Evolutionary conservation across 2,888 invertebrate species (phyloP).

Genomic region (Galeopsomyia nigrocyanea): DNA sequence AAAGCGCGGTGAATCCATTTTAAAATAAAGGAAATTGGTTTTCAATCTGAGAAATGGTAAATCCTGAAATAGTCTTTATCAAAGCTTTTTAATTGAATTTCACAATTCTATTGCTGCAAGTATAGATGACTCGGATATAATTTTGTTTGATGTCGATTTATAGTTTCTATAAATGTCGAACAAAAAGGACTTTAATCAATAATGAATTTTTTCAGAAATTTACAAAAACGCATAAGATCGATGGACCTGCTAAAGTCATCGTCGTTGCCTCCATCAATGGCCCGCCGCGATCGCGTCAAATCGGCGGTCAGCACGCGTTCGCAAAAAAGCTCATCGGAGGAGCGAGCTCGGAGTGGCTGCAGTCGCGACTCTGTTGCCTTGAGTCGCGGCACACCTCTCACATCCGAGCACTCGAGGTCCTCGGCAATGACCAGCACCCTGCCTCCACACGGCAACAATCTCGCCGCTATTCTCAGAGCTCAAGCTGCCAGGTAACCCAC

Average conservation of each 20-base stretch:
- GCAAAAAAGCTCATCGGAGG: slow-evolving; percentile 20
- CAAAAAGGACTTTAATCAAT: too few relatives aligned
- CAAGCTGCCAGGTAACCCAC: slow-evolving; percentile 64
- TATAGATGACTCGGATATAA: too few relatives aligned
- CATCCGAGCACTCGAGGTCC: slow-evolving; percentile 62
- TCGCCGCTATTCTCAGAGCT: slow-evolving; percentile 76
- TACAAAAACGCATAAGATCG: slow-evolving; percentile 78
- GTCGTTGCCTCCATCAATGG: slow-evolving; percentile 79
- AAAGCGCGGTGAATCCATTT: too few relatives aligned
- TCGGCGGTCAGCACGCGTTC: slow-evolving; percentile 25
- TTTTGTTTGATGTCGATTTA: too few relatives aligned
- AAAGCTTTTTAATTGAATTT: too few relatives aligned
- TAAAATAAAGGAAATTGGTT: too few relatives aligned
- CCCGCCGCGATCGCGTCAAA: slow-evolving; percentile 71
- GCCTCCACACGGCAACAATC: slow-evolving; percentile 69
- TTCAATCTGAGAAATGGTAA: too few relatives aligned
- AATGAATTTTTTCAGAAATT: slow-evolving; percentile 50
- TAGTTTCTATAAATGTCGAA: too few relatives aligned
- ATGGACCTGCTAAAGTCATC: slow-evolving; percentile 79
- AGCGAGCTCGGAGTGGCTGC: slow-evolving; percentile 14
- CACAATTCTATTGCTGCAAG: too few relatives aligned
- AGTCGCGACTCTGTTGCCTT: slow-evolving; percentile 41
- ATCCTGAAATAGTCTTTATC: too few relatives aligned
- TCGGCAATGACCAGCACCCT: slow-evolving; percentile 56
- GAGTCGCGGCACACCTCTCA: slow-evolving; percentile 53